A percentile compares a stretch with the other conserved stretches of the same genome.
These are phyloP conservation scores for Percopsis transmontana DNA, from an alignment of 2,113 vertebrate species.

Conservation along the genomic window DNA sequence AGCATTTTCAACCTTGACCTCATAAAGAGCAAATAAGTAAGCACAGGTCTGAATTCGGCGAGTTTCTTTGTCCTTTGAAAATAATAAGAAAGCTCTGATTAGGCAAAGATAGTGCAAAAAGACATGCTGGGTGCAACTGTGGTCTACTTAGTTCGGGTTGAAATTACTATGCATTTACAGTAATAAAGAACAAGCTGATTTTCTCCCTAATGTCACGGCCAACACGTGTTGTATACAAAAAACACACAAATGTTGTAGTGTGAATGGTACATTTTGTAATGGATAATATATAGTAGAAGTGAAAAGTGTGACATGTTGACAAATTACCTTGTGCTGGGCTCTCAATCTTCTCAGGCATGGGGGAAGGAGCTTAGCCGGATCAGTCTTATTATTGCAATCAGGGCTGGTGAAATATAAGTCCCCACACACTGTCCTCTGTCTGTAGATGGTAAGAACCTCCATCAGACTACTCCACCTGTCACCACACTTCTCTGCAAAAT, in stretches of 20 bases:
- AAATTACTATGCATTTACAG: too few species aligned
- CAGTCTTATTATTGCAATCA: conserved; percentile 5
- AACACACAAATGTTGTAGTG: neutral
- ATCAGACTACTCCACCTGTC: conserved; percentile 8
- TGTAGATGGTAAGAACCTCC: neutral
- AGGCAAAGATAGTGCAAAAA: too few species aligned
- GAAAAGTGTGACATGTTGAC: conserved; percentile 16
- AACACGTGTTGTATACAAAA: too few species aligned
- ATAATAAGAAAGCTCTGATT: conserved; percentile 30
- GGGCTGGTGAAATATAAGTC: conserved; percentile 19
- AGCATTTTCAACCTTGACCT: conserved; percentile 53
- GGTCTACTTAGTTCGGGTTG: too few species aligned
- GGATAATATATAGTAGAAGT: too few species aligned
- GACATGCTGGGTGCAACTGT: conserved; percentile 36
- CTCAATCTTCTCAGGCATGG: neutral
- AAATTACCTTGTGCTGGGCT: conserved; percentile 13
- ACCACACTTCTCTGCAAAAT: conserved; percentile 10
- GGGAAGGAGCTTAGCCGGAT: conserved; percentile 7
- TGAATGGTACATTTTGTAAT: neutral
- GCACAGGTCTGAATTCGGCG: conserved; percentile 45
- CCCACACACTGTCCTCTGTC: neutral
- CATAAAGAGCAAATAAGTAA: conserved; percentile 51
- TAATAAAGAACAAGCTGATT: too few species aligned
- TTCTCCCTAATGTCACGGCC: too few species aligned
- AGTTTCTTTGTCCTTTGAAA: conserved; percentile 36